Base-by-base conservation (phyloP, 2,888 invertebrate species). In the Temnothorax unifasciatus region DNA sequence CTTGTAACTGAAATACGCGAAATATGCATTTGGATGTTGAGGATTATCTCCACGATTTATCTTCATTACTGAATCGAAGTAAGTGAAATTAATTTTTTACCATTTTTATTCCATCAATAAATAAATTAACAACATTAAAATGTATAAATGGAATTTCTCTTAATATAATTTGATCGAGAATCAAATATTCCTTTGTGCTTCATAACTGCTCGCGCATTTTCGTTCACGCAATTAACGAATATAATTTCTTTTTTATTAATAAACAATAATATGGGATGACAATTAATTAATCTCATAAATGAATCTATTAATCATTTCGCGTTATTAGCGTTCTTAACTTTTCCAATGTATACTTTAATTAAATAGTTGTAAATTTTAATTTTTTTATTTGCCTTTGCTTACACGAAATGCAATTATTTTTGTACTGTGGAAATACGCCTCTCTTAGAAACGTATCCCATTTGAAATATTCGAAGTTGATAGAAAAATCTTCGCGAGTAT, bases 401-500 rank as follows among this genome's bases (percentile, higher is more conserved):
- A 21, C 2, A 57, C 47, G 11, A 50, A 61, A 44, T 77, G 13
- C 59, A 66, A 47, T 25, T 34, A 50, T 11, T 44, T 29, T 34
- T 13, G 13, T 15, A 52, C 18, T 9, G 15, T 15, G 5, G 15
- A 54, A 54, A 66, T 75, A 15, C 3, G 21, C 8, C 8, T 54
- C 29, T 34, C 29, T 66, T 47, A 71, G 50, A 61, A 34, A 54
- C 25, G 21, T 47, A 41, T 47, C 11, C 4, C 2, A 13, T 25
- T 71, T 47, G 44, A 59, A 57, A 59, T 41, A 81, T 34, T 57
- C 41, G 2, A 59, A 69, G 44, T 69, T n/a, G 79, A 79, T 71
- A 54, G 79, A 61, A 75, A 75, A 82, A 82, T 64, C 63, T 75
- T 64, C 13, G 21, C 34, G 25, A 71, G 69, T 47, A 79, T 69